These are phyloP conservation scores for Microctenopoma steveboyesi DNA, from an alignment of 2,797 vertebrate genomes.

Conservation along the genomic window DNA sequence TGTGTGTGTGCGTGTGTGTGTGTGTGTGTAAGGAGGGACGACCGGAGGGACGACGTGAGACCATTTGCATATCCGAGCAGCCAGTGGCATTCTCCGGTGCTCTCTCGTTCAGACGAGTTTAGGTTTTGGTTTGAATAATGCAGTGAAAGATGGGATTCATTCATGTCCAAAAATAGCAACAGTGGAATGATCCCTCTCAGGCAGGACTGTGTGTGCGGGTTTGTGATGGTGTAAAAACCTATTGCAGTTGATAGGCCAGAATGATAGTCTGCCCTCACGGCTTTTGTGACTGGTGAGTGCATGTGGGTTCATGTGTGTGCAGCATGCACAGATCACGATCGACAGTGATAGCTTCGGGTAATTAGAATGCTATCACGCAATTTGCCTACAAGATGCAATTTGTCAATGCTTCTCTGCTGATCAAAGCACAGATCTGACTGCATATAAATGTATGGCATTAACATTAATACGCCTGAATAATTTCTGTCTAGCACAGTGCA, in stretches of 20 bases:
- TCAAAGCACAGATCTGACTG: conserved; percentile 62
- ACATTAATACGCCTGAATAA: conserved; percentile 43
- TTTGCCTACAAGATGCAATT: conserved; percentile 58
- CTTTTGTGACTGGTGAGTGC: conserved; percentile 24
- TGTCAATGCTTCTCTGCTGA: conserved; percentile 61
- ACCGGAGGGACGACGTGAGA: conserved; percentile 5
- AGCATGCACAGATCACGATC: conserved; percentile 57
- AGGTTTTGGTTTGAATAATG: conserved; percentile 63
- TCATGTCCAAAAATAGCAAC: conserved; percentile 62
- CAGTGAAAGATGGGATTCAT: conserved; percentile 64
- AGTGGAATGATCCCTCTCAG: conserved; percentile 54
- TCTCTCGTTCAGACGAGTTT: conserved; percentile 49
- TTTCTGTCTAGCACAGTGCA: conserved; percentile 25
- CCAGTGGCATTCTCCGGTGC: conserved; percentile 28
- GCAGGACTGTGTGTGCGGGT: conserved; percentile 39
- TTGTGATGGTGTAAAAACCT: conserved; percentile 55
- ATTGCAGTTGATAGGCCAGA: conserved; percentile 60
- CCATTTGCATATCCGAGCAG: conserved; percentile 49
- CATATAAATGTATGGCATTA: conserved; percentile 61
- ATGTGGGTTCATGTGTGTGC: conserved; percentile 13
- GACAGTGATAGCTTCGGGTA: conserved; percentile 53
- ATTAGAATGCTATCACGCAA: conserved; percentile 58
- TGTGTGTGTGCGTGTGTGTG: neutral
- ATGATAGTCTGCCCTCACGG: conserved; percentile 46
- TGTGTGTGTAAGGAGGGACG: neutral